Conservation (phyloP, 2,113 vertebrate species). For the Pelvicachromis taeniatus region DNA sequence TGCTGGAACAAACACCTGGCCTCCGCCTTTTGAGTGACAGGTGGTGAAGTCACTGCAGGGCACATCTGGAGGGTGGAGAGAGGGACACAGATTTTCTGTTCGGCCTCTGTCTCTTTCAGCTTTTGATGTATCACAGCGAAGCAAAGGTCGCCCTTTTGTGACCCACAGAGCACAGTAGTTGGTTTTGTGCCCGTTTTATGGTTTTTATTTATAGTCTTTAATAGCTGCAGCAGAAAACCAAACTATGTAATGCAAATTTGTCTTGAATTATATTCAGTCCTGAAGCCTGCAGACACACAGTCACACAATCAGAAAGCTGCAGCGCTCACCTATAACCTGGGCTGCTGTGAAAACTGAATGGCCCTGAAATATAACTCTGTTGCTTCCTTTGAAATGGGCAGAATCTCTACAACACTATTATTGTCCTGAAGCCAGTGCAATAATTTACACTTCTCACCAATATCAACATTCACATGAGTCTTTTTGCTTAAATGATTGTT, state of each 20-base stretch:
- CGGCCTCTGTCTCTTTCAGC: neutral
- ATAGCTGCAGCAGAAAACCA: neutral
- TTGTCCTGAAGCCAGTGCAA: neutral
- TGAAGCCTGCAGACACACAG: neutral
- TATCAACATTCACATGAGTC: neutral
- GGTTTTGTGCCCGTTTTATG: neutral
- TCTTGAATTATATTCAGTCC: neutral
- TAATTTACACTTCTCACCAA: neutral
- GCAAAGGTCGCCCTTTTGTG: neutral
- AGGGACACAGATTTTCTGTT: conserved; percentile 25
- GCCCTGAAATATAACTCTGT: neutral
- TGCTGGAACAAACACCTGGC: conserved; percentile 54
- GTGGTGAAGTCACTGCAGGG: conserved; percentile 59
- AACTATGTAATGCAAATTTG: neutral
- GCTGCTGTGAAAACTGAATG: conserved; percentile 15
- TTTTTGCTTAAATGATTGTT: neutral
- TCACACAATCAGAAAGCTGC: neutral
- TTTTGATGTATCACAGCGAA: conserved; percentile 34
- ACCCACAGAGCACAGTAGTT: neutral
- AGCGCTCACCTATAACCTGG: conserved; percentile 14
- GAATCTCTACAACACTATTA: neutral
- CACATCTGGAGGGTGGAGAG: conserved; percentile 44
- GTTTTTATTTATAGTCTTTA: neutral
- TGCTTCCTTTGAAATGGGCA: conserved; percentile 4
- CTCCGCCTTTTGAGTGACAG: conserved; percentile 65